phyloP scores from a whole-genome alignment of 2,888 invertebrate species.

The Caradrina kadenii region DNA sequence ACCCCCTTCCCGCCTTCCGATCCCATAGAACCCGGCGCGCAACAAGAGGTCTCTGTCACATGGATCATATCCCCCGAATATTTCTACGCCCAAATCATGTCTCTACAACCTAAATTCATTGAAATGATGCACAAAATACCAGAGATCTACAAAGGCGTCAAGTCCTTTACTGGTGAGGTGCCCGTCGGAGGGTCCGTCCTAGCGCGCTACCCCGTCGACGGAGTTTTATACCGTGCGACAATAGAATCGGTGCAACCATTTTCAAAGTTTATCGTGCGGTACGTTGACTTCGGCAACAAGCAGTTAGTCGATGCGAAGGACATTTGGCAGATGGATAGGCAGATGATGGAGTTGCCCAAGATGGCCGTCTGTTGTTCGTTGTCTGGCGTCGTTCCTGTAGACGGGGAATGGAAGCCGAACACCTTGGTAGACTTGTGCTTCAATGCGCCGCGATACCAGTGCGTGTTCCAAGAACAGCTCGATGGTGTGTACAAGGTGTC shows the following conservation, averaged over 20 bases:
- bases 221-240: conserved; percentile 93
- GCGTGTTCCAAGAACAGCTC: conserved; percentile 88
- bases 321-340: conserved; percentile 93
- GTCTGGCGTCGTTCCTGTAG: conserved; percentile 90
- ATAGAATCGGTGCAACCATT: conserved; percentile 90
- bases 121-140: conserved; percentile 94
- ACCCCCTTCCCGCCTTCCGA: conserved; percentile 82
- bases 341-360: conserved; percentile 92
- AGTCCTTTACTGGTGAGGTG: conserved; percentile 80
- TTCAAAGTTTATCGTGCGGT: conserved; percentile 92
- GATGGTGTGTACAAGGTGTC: conserved; percentile 88
- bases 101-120: conserved; percentile 90
- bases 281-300: conserved; percentile 94
- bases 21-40: conserved; percentile 87
- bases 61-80: conserved; percentile 94
- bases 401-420: conserved; percentile 90
- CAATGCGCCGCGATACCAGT: conserved; percentile 90
- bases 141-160: conserved; percentile 91
- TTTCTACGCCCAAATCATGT: conserved; percentile 92
- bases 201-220: conserved; percentile 93
- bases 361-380: conserved; percentile 93
- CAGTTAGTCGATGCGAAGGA: conserved; percentile 91
- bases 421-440: conserved; percentile 91
- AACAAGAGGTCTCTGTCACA: conserved; percentile 91
- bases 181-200: conserved; percentile 92